Conservation (phyloP, 2,113 vertebrate species). For the Peromyscus polionotus region DNA sequence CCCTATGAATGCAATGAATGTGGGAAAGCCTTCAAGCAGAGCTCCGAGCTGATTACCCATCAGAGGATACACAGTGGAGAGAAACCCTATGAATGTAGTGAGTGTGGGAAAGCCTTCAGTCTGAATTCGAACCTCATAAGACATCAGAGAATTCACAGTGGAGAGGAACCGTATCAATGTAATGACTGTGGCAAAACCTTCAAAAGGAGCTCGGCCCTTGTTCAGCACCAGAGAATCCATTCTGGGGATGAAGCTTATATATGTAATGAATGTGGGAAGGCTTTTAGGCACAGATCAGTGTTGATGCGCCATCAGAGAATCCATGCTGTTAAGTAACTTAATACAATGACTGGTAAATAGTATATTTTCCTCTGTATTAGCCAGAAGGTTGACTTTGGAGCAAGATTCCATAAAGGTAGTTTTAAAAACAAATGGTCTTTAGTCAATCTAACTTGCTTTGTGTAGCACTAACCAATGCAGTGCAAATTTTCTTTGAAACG, state of each 20-base stretch:
- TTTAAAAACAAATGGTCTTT: conserved; percentile 1
- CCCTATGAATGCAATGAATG: conserved; percentile 83
- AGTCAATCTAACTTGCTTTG: neutral
- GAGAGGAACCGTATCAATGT: conserved; percentile 84
- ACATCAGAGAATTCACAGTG: conserved; percentile 84
- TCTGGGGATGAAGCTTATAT: conserved; percentile 84
- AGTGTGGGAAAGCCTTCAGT: conserved; percentile 84
- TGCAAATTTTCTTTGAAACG: neutral
- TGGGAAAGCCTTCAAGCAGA: conserved; percentile 84
- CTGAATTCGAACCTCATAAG: conserved; percentile 82
- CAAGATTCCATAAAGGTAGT: neutral
- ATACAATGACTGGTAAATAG: conserved; percentile 22
- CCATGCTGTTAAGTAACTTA: conserved; percentile 73
- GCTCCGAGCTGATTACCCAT: conserved; percentile 83
- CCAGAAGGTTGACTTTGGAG: conserved; percentile 25
- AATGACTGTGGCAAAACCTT: conserved; percentile 84
- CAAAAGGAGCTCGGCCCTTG: conserved; percentile 82
- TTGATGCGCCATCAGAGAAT: conserved; percentile 78
- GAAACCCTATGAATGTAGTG: conserved; percentile 82
- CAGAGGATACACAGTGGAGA: conserved; percentile 85
- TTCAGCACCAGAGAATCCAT: conserved; percentile 83
- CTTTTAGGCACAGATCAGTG: conserved; percentile 78
- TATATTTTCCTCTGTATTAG: conserved; percentile 23
- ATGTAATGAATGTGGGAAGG: conserved; percentile 81
- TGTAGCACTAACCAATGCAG: neutral